phyloP scores from a whole-genome alignment of 2,888 invertebrate genomes.

The Dioctria rufipes region DNA sequence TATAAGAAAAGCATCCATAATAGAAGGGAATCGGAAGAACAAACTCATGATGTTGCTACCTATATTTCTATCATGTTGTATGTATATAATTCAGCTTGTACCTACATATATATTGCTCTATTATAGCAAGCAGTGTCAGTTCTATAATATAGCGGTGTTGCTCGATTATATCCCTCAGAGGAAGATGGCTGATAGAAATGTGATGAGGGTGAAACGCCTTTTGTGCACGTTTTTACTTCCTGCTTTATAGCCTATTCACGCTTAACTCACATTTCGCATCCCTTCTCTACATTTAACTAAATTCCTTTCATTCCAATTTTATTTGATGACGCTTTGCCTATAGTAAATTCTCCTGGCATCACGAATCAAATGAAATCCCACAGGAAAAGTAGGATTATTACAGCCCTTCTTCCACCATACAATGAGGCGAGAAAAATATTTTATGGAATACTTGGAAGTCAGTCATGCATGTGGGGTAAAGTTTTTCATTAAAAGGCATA shows the following conservation, averaged over 20 bases:
- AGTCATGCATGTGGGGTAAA: constrained; percentile 15
- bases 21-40: constrained; percentile 1
- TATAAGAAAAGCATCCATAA: constrained; percentile 28
- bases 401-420: neutral
- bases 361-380: neutral
- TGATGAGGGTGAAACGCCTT: neutral
- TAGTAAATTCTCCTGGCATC: constrained; percentile 6
- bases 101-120: neutral
- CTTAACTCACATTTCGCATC: constrained; percentile 15
- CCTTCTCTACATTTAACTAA: constrained; percentile 18
- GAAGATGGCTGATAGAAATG: neutral
- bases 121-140: neutral
- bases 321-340: constrained; percentile 13
- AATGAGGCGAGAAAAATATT: neutral
- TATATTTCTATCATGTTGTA: neutral
- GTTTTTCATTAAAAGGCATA: constrained; percentile 22
- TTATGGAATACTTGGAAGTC: constrained; percentile 9
- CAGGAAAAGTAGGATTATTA: neutral
- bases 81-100: constrained; percentile 17
- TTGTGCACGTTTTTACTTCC: constrained; percentile 38
- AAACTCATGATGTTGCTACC: neutral
- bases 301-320: constrained; percentile 34
- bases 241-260: constrained; percentile 34
- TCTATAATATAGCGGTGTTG: neutral
- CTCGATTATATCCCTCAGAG: constrained; percentile 6